These are phyloP conservation scores for Polyergus mexicanus DNA, from an alignment of 1,140 invertebrate genomes.

Conservation along the genomic window DNA sequence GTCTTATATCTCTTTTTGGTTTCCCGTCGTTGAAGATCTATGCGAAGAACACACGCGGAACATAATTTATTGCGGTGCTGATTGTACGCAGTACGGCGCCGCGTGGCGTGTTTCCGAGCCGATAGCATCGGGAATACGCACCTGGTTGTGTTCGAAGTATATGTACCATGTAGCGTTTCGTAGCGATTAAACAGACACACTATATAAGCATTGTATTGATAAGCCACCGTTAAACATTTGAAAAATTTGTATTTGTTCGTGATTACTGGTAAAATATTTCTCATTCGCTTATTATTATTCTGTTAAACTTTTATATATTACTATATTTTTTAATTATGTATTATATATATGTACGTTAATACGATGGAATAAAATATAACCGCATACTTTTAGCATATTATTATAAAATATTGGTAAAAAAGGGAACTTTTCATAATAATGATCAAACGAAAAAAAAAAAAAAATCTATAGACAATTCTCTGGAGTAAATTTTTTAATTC, in stretches of 20 bases:
- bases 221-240: conserved; percentile 68
- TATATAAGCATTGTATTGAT: conserved; percentile 54
- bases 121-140: conserved; percentile 75
- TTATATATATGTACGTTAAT: too few species aligned
- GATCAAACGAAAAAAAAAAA: background rate
- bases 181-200: conserved; percentile 71
- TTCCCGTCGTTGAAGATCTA: conserved; percentile 70
- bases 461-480: too few species aligned
- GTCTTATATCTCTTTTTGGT: conserved; percentile 34
- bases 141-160: conserved; percentile 65
- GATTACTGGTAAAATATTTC: conserved; percentile 63
- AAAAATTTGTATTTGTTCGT: conserved; percentile 61
- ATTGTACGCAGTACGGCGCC: conserved; percentile 75
- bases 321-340: background rate
- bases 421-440: background rate
- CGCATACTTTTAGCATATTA: background rate
- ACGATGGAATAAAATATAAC: background rate
- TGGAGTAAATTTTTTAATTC: background rate
- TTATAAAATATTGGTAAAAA: background rate
- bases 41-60: conserved; percentile 66
- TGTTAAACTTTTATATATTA: conserved; percentile 11
- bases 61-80: conserved; percentile 75
- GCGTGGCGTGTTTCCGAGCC: conserved; percentile 72
- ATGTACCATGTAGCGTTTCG: conserved; percentile 57
- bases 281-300: background rate